Base-by-base conservation (phyloP, 2,113 vertebrate species). In the Percopsis transmontana region DNA sequence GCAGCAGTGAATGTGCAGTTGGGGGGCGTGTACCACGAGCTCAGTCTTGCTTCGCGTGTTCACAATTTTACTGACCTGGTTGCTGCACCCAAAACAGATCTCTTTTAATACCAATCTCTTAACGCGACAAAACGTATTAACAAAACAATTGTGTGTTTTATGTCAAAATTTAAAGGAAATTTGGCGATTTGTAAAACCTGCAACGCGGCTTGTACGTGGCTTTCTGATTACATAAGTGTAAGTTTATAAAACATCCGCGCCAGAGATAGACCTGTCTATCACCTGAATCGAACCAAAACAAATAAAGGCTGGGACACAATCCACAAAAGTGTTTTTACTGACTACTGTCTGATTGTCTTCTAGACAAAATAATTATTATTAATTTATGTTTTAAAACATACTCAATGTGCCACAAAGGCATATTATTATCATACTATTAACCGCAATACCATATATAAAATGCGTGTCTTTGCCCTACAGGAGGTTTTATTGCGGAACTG, bases 21-120 rank as follows among this genome's bases (percentile, higher is more conserved):
- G 86, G 86, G 90, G 91, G 90, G 91, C 89, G 91, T 92, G 91
- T 89, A 85, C 89, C 87, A 57, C 64, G 58, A 52, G 59, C 68
- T 58, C 56, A 48, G 65, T 52, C 73, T 71, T 62, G 39, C 55
- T 72, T 73, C 66, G 74, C 62, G 11, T 62, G 52, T 23, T 66
- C 53, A 47, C 12, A 41, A n/a, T 76, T 56, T 47, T 24, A 55
- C 39, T 47, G 48, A 11, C 54, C 38, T 53, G 53, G 42, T 3
- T n/a, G 41, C 27, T 70, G 53, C 27, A 55, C 0, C 3, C 1
- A 12, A 11, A 23, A 16, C 15, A n/a, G 68, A 60, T 23, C 56
- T 33, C 27, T 1, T 6, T n/a, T 1, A 27, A 59, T 8, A 5
- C 9, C 9, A 1, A 20, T 20, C 5, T 19, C 21, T 21, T 1